phyloP scores from a whole-genome alignment of 1,140 invertebrate genomes.

The Trichonephila clavata region DNA sequence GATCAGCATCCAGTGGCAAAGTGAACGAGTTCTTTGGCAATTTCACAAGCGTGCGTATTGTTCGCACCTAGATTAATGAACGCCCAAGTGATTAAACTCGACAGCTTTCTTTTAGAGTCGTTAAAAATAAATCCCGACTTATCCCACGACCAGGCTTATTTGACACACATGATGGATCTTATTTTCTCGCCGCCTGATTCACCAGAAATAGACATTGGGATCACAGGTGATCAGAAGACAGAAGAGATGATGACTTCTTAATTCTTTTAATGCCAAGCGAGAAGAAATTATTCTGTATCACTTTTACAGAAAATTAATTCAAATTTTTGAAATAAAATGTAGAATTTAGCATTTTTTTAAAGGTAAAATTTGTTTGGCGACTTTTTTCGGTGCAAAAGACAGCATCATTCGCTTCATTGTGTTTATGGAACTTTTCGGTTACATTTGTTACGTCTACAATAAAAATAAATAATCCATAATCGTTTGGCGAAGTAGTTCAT shows the following conservation, averaged over 20 bases:
- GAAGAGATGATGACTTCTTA: background rate
- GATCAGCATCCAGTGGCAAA: background rate
- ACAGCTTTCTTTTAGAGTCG: slow-evolving; percentile 34
- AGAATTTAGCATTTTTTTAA: no score
- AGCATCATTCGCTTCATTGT: no score
- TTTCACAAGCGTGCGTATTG: background rate
- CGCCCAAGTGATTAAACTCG: slow-evolving; percentile 37
- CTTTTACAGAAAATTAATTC: no score
- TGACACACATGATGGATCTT: slow-evolving; percentile 15
- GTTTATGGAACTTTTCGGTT: no score
- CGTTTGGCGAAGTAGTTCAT: no score
- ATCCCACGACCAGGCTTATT: background rate
- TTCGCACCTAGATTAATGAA: slow-evolving; percentile 15
- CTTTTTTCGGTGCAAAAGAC: no score
- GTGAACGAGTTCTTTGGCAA: background rate
- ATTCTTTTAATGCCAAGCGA: background rate
- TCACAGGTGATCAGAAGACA: background rate
- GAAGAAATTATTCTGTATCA: background rate
- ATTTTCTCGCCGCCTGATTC: background rate
- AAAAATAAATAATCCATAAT: no score
- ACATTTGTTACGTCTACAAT: no score
- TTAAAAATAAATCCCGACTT: slow-evolving; percentile 17
- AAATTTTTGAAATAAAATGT: no score
- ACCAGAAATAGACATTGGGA: background rate
- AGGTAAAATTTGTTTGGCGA: no score